A percentile compares a stretch with the other conserved stretches of the same genome.
Evolutionary conservation across 2,888 invertebrate genomes (phyloP).

Genomic region (Dicyrtomina minuta): DNA sequence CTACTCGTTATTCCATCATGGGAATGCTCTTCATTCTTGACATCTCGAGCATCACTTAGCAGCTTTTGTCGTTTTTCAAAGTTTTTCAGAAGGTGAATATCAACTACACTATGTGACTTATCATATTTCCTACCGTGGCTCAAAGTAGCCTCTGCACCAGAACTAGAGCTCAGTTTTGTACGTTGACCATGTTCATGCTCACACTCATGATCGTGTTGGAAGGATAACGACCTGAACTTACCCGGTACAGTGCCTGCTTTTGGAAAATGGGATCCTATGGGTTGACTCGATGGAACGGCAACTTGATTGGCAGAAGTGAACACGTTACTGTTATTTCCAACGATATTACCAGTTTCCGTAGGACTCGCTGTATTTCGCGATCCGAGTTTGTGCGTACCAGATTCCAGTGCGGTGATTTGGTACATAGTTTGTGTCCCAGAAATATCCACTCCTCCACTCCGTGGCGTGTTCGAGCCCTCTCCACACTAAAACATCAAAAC

Average conservation of each 20-base stretch:
- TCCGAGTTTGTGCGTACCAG: slow-evolving; percentile 13
- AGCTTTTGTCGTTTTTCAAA: no score
- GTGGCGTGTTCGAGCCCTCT: slow-evolving; percentile 17
- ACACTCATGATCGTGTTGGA: background rate
- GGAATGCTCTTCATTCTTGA: no score
- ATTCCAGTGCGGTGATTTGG: slow-evolving; percentile 9
- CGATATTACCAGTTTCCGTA: background rate
- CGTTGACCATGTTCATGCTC: no score
- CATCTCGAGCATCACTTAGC: no score
- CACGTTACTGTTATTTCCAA: no score
- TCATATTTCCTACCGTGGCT: background rate
- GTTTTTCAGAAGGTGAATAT: slow-evolving; percentile 5
- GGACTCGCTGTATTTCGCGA: background rate
- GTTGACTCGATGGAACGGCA: no score
- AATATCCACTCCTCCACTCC: background rate
- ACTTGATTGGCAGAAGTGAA: no score
- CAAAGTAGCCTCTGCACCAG: no score
- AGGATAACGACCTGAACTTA: slow-evolving; percentile 31
- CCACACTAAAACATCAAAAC: slow-evolving; percentile 3
- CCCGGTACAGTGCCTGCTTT: slow-evolving; percentile 38
- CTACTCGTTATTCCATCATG: no score
- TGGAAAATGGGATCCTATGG: background rate
- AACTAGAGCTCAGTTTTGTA: no score
- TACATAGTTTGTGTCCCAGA: background rate
- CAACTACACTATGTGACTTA: background rate